Evolutionary conservation across 2,888 invertebrate species (phyloP), one percentile per base, ranked within the genome.

Genomic region (Hofmannophila pseudospretella): DNA sequence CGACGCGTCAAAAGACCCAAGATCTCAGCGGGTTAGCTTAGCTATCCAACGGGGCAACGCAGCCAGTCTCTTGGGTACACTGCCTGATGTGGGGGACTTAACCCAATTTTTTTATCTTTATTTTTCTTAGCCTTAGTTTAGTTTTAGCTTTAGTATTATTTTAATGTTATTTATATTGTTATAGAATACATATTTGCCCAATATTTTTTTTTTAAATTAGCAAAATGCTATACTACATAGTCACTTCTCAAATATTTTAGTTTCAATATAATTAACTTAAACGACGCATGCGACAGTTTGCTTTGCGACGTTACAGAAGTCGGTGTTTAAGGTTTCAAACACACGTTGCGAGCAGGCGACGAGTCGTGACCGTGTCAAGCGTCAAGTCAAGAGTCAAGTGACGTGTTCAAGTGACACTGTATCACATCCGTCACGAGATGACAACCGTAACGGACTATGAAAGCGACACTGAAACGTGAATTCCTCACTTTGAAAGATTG

Each of bases 331-430:
- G 44, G 53, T 82, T 77, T 75, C 81, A 79, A 77, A 79, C 59
- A 63, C 49, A 49, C 49, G 60, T 65, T 49, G 58, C 51, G 47
- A 38, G 42, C 37, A 62, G 66, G 74, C 72, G 82, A 73, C 73
- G 76, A 78, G 61, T 79, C 79, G 75, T 78, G 74, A 79, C 77
- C 59, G 66, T 51, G 72, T 60, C 71, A 60, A 50, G 20, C 20
- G 20, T 20, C 20, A 20, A 20, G 20, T 50, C 52, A 49, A 42
- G 55, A 8, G 4, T 30, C 53, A 47, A 47, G 44, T 49, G 50
- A 46, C 54, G 50, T 53, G 49, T 54, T 46, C 51, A 58, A 46
- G 47, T 45, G 61, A 67, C 62, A 60, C 61, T 54, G 48, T 39
- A 46, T 37, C 46, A 44, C 58, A 71, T 70, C 75, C 53, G 62